phyloP scores from a whole-genome alignment of 2,797 vertebrate species.

The Notamacropus eugenii region DNA sequence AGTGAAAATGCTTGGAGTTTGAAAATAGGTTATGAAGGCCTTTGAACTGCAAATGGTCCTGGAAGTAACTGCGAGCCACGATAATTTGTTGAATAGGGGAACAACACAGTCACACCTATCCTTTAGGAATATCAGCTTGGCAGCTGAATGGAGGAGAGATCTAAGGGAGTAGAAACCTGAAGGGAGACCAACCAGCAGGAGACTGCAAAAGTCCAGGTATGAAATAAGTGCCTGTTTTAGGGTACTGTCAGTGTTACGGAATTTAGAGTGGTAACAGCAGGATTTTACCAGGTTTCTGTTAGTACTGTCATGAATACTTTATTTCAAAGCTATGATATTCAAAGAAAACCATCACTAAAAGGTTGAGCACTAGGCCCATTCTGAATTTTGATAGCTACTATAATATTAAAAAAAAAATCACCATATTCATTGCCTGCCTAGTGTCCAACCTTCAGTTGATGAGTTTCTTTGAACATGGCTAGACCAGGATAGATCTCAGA shows the following conservation, averaged over 20 bases:
- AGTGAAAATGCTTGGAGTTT: background rate
- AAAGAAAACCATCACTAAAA: background rate
- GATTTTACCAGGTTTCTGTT: background rate
- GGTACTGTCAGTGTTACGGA: background rate
- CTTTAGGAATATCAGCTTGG: background rate
- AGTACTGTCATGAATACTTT: background rate
- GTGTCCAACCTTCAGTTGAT: background rate
- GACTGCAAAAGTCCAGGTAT: background rate
- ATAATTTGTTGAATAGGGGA: background rate
- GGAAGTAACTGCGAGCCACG: background rate
- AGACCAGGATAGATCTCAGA: background rate
- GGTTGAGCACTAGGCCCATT: background rate
- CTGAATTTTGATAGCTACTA: background rate
- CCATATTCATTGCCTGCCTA: background rate
- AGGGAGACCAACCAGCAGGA: background rate
- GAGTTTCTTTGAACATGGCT: background rate
- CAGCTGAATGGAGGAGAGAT: background rate
- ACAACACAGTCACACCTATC: background rate
- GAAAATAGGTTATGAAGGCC: background rate
- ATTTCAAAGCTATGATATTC: background rate
- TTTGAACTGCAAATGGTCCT: background rate
- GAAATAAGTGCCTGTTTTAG: background rate
- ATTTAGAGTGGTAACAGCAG: background rate
- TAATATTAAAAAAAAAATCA: background rate
- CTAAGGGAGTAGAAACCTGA: background rate